phyloP scores from a whole-genome alignment of 1,140 invertebrate genomes.

The Cataglyphis hispanica region DNA sequence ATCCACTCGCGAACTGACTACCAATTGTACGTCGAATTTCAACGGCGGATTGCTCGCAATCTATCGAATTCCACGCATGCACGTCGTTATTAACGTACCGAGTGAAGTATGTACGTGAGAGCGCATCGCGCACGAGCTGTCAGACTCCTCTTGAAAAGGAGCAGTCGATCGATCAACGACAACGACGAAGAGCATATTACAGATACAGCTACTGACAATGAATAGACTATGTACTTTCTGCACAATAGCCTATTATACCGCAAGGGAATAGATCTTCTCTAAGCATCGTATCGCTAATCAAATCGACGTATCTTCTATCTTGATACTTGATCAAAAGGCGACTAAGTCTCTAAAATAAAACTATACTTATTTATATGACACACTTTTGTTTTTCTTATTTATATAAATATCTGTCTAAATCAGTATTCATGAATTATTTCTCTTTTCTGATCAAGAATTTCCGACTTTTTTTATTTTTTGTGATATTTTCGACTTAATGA shows the following conservation, averaged over 20 bases:
- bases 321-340: no score
- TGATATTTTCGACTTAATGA: background rate
- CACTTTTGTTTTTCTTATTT: no score
- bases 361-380: no score
- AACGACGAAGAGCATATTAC: slow-evolving; percentile 7
- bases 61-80: slow-evolving; percentile 61
- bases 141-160: slow-evolving; percentile 52
- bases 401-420: background rate
- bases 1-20: slow-evolving; percentile 47
- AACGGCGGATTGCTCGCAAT: slow-evolving; percentile 54
- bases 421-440: background rate
- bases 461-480: background rate
- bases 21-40: slow-evolving; percentile 57
- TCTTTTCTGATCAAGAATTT: background rate
- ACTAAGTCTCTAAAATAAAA: background rate
- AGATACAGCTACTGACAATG: slow-evolving; percentile 16
- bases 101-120: slow-evolving; percentile 48
- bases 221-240: slow-evolving; percentile 38
- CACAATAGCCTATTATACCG: slow-evolving; percentile 30
- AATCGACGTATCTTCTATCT: background rate
- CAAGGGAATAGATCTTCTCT: background rate
- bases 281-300: slow-evolving; percentile 1
- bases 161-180: slow-evolving; percentile 51
- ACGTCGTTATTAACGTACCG: slow-evolving; percentile 62
- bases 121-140: slow-evolving; percentile 27